A percentile compares a stretch with the other conserved stretches of the same genome.
These are phyloP conservation scores for Archilochus colubris DNA, from an alignment of 2,113 vertebrate species.

Conservation along the genomic window DNA sequence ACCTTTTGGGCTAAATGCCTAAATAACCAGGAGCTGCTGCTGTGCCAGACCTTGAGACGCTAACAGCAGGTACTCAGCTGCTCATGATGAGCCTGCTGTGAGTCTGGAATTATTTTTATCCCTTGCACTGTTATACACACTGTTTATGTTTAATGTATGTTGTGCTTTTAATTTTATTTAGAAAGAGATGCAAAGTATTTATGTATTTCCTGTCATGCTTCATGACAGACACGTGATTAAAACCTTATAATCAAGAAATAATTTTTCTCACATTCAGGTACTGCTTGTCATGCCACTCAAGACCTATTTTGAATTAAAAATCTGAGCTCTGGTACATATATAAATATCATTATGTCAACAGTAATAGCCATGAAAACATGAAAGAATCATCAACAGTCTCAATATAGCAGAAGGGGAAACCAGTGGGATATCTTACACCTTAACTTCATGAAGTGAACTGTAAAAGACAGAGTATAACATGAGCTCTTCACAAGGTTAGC, in stretches of 20 bases:
- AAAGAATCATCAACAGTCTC: background rate
- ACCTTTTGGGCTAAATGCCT: background rate
- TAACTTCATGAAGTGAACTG: background rate
- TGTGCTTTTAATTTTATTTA: background rate
- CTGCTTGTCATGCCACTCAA: background rate
- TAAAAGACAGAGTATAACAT: background rate
- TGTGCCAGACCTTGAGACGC: background rate
- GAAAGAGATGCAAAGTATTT: background rate
- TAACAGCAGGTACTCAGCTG: background rate
- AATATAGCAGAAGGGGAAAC: background rate
- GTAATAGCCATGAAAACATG: background rate
- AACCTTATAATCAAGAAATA: background rate
- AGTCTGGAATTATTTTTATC: background rate
- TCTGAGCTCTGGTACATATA: background rate
- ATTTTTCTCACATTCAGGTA: background rate
- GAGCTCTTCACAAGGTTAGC: background rate
- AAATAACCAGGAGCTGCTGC: background rate
- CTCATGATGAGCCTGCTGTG: background rate
- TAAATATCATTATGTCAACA: background rate
- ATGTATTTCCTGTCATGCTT: background rate
- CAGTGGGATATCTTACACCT: background rate
- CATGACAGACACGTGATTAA: background rate
- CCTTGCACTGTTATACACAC: background rate
- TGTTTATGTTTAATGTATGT: background rate
- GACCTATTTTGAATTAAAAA: constrained; percentile 35